Conservation (phyloP, 2,113 vertebrate genomes). For the Apistogramma diplotaenia region DNA sequence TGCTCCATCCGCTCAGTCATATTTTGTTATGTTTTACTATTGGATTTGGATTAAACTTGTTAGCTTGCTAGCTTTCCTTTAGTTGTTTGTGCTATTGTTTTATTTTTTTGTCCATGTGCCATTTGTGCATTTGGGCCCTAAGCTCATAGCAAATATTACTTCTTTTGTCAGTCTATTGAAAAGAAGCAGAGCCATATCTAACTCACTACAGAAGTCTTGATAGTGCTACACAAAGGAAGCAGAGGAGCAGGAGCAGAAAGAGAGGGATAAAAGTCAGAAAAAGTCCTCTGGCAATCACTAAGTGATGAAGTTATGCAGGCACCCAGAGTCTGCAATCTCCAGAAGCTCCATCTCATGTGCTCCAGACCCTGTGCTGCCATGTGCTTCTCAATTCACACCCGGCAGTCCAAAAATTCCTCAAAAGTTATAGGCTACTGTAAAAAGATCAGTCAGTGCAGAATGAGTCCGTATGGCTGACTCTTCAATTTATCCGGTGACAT, state of each 20-base stretch:
- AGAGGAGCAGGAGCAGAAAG: not conserved
- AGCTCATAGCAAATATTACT: not conserved
- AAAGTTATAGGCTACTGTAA: not conserved
- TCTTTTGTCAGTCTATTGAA: not conserved
- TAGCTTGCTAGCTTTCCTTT: not conserved
- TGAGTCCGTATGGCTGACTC: too few relatives aligned
- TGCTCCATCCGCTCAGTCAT: not conserved
- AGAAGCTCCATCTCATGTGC: not conserved
- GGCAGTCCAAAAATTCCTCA: not conserved
- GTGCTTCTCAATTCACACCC: not conserved
- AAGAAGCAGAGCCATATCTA: not conserved
- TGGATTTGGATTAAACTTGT: not conserved
- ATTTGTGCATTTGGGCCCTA: not conserved
- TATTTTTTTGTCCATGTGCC: too few relatives aligned
- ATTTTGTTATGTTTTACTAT: not conserved
- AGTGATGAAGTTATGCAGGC: conserved; percentile 4
- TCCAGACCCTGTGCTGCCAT: not conserved
- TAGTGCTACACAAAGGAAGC: not conserved
- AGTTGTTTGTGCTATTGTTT: not conserved
- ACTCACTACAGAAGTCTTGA: not conserved
- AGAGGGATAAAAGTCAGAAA: not conserved
- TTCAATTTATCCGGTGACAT: too few relatives aligned
- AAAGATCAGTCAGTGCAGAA: not conserved
- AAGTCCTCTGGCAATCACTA: conserved; percentile 23
- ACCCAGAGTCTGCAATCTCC: not conserved